phyloP scores from a whole-genome alignment of 2,113 vertebrate genomes.

The Brevimyrus niger region DNA sequence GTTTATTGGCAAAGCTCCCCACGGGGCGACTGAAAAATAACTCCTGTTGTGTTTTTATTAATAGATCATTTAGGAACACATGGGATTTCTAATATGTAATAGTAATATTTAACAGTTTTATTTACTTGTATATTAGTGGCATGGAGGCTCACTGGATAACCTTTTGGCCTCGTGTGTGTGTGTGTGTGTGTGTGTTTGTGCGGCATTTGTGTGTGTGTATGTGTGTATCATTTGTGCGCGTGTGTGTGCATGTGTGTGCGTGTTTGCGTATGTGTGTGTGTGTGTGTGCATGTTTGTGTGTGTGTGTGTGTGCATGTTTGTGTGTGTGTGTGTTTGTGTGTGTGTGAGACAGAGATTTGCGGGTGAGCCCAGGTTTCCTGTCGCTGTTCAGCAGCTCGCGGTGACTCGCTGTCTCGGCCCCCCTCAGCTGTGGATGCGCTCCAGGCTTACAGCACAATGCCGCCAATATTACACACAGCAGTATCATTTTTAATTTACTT shows the following conservation, averaged over 20 bases:
- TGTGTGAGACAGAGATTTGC: not conserved
- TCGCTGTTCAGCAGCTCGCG: not conserved
- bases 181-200: not conserved
- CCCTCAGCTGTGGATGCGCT: not conserved
- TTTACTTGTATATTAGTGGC: not conserved
- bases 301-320: not conserved
- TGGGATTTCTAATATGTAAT: not conserved
- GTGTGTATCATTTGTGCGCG: not conserved
- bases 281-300: not conserved
- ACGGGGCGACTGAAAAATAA: not conserved
- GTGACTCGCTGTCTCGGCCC: not conserved
- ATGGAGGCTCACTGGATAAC: not conserved
- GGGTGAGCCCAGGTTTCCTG: not conserved
- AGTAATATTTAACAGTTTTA: not conserved
- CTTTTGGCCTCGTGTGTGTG: not conserved
- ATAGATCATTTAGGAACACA: not conserved
- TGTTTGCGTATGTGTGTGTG: not conserved
- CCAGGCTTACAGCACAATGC: not conserved
- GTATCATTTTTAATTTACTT: not conserved
- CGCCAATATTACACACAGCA: not conserved
- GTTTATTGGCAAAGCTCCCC: not conserved
- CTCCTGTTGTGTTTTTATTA: constrained; percentile 1
- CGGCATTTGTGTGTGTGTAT: not conserved
- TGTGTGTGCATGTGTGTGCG: not conserved
- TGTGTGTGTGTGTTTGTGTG: not conserved